Evolutionary conservation across 2,888 invertebrate species (phyloP).

Genomic region (Caenorhabditis zanzibari): DNA sequence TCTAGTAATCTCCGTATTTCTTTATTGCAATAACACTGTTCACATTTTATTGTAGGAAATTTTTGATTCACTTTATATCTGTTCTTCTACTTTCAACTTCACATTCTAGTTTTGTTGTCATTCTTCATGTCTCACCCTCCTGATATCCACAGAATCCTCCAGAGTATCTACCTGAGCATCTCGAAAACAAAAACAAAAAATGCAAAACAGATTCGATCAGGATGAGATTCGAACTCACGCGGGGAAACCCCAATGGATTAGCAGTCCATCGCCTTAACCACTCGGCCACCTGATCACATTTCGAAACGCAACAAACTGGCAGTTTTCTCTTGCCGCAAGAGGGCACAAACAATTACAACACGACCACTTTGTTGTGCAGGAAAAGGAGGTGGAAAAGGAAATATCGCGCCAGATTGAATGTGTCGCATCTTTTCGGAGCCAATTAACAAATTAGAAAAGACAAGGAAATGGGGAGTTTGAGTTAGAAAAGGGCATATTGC

Average conservation of each 20-base stretch:
- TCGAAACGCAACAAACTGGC: neutral
- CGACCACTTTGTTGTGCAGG: slow-evolving; percentile 13
- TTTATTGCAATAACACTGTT: too few species aligned
- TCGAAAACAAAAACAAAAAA: neutral
- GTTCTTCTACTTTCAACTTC: too few species aligned
- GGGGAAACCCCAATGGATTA: slow-evolving; percentile 83
- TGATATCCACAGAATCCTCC: too few species aligned
- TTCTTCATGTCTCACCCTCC: too few species aligned
- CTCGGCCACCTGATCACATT: slow-evolving; percentile 82
- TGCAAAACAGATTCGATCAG: slow-evolving; percentile 61
- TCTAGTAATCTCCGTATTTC: too few species aligned
- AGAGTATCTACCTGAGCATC: too few species aligned
- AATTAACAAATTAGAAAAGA: slow-evolving; percentile 47
- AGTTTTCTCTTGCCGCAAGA: neutral
- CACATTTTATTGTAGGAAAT: too few species aligned
- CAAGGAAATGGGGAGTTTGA: slow-evolving; percentile 1
- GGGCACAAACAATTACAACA: slow-evolving; percentile 4
- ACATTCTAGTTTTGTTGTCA: too few species aligned
- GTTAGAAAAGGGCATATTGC: slow-evolving; percentile 1
- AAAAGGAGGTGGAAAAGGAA: neutral
- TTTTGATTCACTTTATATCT: too few species aligned
- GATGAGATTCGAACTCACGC: slow-evolving; percentile 81
- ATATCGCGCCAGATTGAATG: slow-evolving; percentile 40
- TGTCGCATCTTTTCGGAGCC: slow-evolving; percentile 28
- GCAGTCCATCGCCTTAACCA: slow-evolving; percentile 84